Evolutionary conservation across 2,113 vertebrate genomes (phyloP), one percentile per base, ranked within the genome.

Genomic region (Austrofundulus limnaeus): DNA sequence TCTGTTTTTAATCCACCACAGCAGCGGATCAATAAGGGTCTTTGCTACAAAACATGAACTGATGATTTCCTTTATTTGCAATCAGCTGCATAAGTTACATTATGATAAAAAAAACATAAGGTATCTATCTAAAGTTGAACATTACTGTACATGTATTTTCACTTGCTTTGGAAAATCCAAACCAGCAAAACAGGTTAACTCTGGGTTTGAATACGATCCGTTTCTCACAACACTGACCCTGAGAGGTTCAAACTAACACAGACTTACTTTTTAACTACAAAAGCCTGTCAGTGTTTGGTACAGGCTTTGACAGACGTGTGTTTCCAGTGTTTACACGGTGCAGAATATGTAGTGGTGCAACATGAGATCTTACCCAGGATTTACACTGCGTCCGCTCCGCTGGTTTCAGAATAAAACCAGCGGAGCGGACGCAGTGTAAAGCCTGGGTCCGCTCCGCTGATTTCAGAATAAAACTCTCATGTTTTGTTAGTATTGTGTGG

Each of bases 51-150:
- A 95, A 91, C 84, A 88, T 91, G 92, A 92, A 93, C 92, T 90
- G 91, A 91, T 89, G 92, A 93, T 94, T 94, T 91, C 93, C 92
- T 93, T 94, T 93, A 91, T 93, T 91, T 92, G 93, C 93, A 92
- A 93, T 91, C 88, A 92, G 93, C 94, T 96, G 94, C 93, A 90
- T 93, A 87, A 77, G 49, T 87, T 88, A 85, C 84, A 81, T 49
- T 63, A 57, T 57, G 67, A 74, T 21, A 88, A 77, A 80, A 72
- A 83, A 56, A 9, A 72, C 34, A 65, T 39, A 80, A 75, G 46
- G 86, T 74, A 83, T 88, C 81, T 89, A 88, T 82, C 92, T 94
- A 95, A 90, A 89, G 62, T 83, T 92, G 94, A 94, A 91, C 91
- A 58, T 61, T 82, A 80, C 90, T 93, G 92, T 96, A 96, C 94